A percentile compares a stretch with the other conserved stretches of the same genome.
Evolutionary conservation across 53 echinoderm and acorn worm genomes (phyloP).

Genomic region (Temnopleurus reevesii): DNA sequence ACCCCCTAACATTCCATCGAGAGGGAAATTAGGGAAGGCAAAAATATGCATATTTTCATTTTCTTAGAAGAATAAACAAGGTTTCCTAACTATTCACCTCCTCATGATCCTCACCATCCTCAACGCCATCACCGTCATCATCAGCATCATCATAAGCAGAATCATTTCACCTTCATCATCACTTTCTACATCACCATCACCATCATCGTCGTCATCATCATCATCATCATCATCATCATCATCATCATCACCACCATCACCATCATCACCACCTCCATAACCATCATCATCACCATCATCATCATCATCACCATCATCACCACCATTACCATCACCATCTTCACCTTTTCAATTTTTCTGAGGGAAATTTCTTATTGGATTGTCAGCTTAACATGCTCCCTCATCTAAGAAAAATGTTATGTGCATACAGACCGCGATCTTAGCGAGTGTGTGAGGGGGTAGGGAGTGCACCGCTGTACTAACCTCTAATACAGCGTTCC

Average conservation of each 20-base stretch:
- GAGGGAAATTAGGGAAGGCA: too few relatives aligned
- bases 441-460: too few relatives aligned
- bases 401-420: too few relatives aligned
- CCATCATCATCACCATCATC: slow-evolving; percentile 26
- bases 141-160: background rate
- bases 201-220: slow-evolving; percentile 26
- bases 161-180: background rate
- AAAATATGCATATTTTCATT: too few relatives aligned
- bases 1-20: too few relatives aligned
- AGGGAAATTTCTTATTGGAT: too few relatives aligned
- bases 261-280: background rate
- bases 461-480: background rate
- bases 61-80: too few relatives aligned
- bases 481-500: slow-evolving; percentile 68
- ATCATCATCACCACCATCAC: background rate
- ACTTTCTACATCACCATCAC: background rate
- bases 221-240: background rate
- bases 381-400: too few relatives aligned
- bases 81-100: too few relatives aligned
- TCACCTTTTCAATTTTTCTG: too few relatives aligned
- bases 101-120: background rate
- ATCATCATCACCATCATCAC: slow-evolving; percentile 6
- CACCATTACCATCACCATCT: background rate
- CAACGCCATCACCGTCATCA: background rate
- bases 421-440: too few relatives aligned